phyloP scores from a whole-genome alignment of 1,140 invertebrate species.

The Calliphora vicina region DNA sequence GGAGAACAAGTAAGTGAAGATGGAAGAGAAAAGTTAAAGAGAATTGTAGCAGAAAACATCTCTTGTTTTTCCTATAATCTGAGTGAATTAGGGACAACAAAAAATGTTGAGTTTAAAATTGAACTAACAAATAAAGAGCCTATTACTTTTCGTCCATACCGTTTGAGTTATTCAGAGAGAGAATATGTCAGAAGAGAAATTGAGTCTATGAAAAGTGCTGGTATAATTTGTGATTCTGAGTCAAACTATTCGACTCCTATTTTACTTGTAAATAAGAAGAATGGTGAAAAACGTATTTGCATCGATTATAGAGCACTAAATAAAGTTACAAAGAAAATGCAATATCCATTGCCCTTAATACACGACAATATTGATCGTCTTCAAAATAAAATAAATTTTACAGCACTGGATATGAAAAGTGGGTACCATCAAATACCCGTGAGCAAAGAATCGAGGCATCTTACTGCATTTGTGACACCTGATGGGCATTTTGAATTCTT shows the following conservation, averaged over 20 bases:
- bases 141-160: not conserved
- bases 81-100: constrained; percentile 23
- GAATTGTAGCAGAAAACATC: not conserved
- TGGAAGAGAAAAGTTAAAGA: not conserved
- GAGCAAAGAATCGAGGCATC: constrained; percentile 38
- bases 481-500: constrained; percentile 21
- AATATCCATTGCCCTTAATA: constrained; percentile 38
- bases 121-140: not conserved
- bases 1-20: not conserved
- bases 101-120: constrained; percentile 35
- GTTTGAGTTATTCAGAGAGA: constrained; percentile 3
- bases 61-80: constrained; percentile 24
- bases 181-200: constrained; percentile 18
- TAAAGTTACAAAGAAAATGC: constrained; percentile 37
- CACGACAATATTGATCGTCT: constrained; percentile 34
- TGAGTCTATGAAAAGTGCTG: constrained; percentile 20
- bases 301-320: constrained; percentile 34
- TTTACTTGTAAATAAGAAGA: constrained; percentile 32
- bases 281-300: constrained; percentile 37
- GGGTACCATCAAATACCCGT: constrained; percentile 46
- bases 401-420: constrained; percentile 41
- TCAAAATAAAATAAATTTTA: constrained; percentile 33
- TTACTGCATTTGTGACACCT: constrained; percentile 45
- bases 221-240: constrained; percentile 37
- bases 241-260: constrained; percentile 32